Evolutionary conservation across 64 coral and sea anemone species (phyloP).

Genomic region (Pocillopora verrucosa): DNA sequence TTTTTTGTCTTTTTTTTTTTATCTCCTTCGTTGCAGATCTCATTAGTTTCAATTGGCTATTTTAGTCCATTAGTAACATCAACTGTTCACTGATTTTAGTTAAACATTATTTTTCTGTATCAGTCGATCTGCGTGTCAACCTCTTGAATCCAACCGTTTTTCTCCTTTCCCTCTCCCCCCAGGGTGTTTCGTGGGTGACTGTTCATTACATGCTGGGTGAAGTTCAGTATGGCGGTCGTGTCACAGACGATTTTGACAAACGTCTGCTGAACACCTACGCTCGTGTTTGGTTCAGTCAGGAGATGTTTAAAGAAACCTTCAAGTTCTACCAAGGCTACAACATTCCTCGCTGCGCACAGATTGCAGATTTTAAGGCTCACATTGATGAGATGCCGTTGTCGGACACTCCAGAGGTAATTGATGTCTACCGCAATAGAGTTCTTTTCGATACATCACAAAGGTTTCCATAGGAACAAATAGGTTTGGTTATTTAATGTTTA

Average conservation of each 20-base stretch:
- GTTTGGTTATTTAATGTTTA: too few relatives aligned
- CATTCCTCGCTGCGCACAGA: slow-evolving; percentile 85
- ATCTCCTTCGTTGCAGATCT: too few relatives aligned
- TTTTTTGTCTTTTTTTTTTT: too few relatives aligned
- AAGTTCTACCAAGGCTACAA: slow-evolving; percentile 96
- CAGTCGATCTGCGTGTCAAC: neutral
- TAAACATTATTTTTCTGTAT: neutral
- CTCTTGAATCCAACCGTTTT: neutral
- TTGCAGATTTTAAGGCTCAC: slow-evolving; percentile 74
- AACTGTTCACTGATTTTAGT: neutral
- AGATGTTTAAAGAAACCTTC: slow-evolving; percentile 85
- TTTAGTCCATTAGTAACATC: neutral
- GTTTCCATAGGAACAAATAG: too few relatives aligned
- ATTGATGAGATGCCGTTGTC: slow-evolving; percentile 94
- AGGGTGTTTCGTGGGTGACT: slow-evolving; percentile 97
- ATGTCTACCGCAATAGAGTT: too few relatives aligned
- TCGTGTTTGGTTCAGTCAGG: slow-evolving; percentile 80
- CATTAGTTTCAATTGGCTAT: too few relatives aligned
- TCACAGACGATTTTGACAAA: slow-evolving; percentile 98
- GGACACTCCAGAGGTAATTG: slow-evolving; percentile 90
- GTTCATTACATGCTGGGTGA: slow-evolving; percentile 99
- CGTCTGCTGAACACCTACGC: slow-evolving; percentile 91
- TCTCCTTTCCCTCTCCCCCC: neutral
- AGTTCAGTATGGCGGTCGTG: slow-evolving; percentile 97
- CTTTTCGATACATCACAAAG: too few relatives aligned